Conservation (phyloP, 1,140 invertebrate species). For the Caenorhabditis latens region DNA sequence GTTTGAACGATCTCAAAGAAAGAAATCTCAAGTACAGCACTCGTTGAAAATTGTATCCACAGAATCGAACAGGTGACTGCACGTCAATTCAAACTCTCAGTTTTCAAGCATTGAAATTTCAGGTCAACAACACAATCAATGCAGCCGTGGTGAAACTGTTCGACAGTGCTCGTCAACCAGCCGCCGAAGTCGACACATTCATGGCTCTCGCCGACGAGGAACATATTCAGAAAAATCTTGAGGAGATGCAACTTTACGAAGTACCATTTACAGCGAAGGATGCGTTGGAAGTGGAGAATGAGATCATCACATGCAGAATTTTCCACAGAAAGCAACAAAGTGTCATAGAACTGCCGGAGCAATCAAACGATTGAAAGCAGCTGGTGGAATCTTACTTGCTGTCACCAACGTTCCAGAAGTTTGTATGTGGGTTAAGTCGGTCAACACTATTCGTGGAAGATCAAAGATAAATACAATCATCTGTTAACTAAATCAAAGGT, state of each 20-base stretch:
- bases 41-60: conserved; percentile 71
- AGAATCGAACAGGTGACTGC: conserved; percentile 66
- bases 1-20: conserved; percentile 68
- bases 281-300: conserved; percentile 67
- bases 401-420: conserved; percentile 90
- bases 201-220: conserved; percentile 65
- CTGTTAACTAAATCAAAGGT: too few relatives aligned
- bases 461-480: conserved; percentile 79
- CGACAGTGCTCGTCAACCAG: conserved; percentile 68
- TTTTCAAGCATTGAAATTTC: not conserved
- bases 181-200: conserved; percentile 66
- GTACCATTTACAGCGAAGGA: conserved; percentile 77
- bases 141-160: conserved; percentile 71
- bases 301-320: conserved; percentile 67
- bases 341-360: conserved; percentile 66
- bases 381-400: conserved; percentile 86
- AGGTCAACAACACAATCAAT: conserved; percentile 70
- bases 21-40: conserved; percentile 58
- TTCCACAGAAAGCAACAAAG: conserved; percentile 55
- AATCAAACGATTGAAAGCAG: conserved; percentile 73
- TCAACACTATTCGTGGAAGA: conserved; percentile 88
- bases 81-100: too few relatives aligned
- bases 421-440: conserved; percentile 87
- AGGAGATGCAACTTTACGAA: conserved; percentile 72
- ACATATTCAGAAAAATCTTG: conserved; percentile 60